Base-by-base conservation (phyloP, 2,888 invertebrate genomes). In the Celastrina argiolus region DNA sequence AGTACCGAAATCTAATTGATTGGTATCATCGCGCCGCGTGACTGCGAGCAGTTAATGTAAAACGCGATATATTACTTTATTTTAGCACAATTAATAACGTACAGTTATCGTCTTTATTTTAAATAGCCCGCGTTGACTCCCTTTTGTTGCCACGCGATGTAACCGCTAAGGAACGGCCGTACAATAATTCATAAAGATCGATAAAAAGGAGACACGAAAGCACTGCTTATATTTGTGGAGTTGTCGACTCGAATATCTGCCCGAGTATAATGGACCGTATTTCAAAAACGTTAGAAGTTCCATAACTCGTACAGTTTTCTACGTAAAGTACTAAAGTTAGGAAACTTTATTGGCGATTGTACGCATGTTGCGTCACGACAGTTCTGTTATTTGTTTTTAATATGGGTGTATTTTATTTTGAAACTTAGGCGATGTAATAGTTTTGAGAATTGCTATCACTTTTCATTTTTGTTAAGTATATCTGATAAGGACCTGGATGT, bases 111-210 rank as follows among this genome's bases (percentile, higher is more conserved):
- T 61, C 39, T 61, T 18, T 22, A 18, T n/a, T n/a, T n/a, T 39
- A 28, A 34, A 66, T 18, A 63, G 36, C 79, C 75, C 75, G 73
- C 73, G 76, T 75, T 75, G 68, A 78, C 73, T 72, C 75, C 74
- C 71, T 72, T 73, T 65, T 69, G 70, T 72, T 74, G 73, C 72
- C 71, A 75, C 69, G 74, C 72, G 67, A 73, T 70, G 69, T 68
- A 68, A 70, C 63, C 61, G 61, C 61, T 14, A 61, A 36, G 36
- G 61, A 39, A 61, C 61, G 36, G 36, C 61, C 22, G 34, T 61
- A 67, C 69, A 66, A 70, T 74, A 74, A 71, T 75, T 71, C 71
- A 72, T 71, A 75, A 75, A 75, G 76, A 78, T 80, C 80, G 75
- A 80, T 80, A 79, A 69, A 67, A 61, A 66, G 66, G 68, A 69